Percentiles rank a stretch among this genome's conserved stretches.
These are phyloP conservation scores for Promerops cafer DNA, from an alignment of 2,113 vertebrate genomes.

Conservation along the genomic window DNA sequence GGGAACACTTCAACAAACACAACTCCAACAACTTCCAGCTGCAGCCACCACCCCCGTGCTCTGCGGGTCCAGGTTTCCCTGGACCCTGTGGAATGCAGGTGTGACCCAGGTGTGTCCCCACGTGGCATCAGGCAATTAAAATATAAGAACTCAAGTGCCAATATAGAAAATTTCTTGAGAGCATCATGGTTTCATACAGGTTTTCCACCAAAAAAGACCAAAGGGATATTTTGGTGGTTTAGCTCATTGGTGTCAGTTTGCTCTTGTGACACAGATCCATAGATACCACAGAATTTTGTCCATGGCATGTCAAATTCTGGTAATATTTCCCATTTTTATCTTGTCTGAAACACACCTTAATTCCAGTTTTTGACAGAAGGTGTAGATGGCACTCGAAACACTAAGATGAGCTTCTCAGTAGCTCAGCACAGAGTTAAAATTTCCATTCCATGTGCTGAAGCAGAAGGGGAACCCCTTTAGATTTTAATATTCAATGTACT, in stretches of 20 bases:
- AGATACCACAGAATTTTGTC: accelerated
- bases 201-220: not conserved
- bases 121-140: not conserved
- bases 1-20: not conserved
- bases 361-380: not conserved
- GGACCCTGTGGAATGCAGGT: not conserved
- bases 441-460: not conserved
- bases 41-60: accelerated
- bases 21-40: accelerated
- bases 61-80: not conserved
- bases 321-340: not conserved
- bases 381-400: not conserved
- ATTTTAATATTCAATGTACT: not conserved
- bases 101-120: not conserved
- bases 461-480: not conserved
- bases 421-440: not conserved
- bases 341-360: not conserved
- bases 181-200: accelerated
- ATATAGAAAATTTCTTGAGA: not conserved
- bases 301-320: not conserved
- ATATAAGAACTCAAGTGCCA: accelerated
- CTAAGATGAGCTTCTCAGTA: not conserved
- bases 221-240: not conserved
- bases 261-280: not conserved
- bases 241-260: not conserved